Conservation (phyloP, 2,888 invertebrate species). For the Liposcelis brunnea region DNA sequence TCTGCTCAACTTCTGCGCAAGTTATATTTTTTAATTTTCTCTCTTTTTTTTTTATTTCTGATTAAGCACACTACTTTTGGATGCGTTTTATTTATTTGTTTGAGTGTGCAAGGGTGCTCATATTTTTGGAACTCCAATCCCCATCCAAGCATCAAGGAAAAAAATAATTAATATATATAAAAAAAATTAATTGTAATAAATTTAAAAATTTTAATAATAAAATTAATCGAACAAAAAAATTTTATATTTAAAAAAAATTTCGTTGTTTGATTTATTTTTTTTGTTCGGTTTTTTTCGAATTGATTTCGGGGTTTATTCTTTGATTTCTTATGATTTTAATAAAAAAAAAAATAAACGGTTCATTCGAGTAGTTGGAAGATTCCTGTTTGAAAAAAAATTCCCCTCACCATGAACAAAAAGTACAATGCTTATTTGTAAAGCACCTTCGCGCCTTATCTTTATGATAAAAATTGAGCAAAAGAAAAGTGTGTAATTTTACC, state of each 20-base stretch:
- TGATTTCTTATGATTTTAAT: not conserved
- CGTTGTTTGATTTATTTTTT: constrained; percentile 16
- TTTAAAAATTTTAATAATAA: constrained; percentile 28
- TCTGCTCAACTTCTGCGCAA: constrained; percentile 13
- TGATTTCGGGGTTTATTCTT: constrained; percentile 3
- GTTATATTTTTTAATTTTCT: not conserved
- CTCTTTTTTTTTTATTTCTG: not conserved
- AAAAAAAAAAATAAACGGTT: too few species aligned
- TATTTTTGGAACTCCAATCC: not conserved
- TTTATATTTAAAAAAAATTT: constrained; percentile 31
- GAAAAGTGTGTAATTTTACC: constrained; percentile 37
- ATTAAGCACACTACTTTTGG: constrained; percentile 8
- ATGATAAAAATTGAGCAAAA: constrained; percentile 28
- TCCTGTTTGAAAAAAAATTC: not conserved
- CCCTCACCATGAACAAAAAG: constrained; percentile 28
- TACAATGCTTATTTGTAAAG: constrained; percentile 50
- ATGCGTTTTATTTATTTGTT: constrained; percentile 6
- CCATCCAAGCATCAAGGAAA: constrained; percentile 11
- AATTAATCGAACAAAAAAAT: constrained; percentile 33
- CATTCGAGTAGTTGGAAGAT: too few species aligned
- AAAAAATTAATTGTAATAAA: constrained; percentile 15
- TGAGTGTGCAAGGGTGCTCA: constrained; percentile 9
- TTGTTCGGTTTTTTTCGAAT: not conserved
- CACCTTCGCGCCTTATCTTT: constrained; percentile 58
- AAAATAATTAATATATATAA: constrained; percentile 24